These are phyloP conservation scores for Botia almorhae DNA, from an alignment of 2,797 vertebrate genomes.

Conservation along the genomic window DNA sequence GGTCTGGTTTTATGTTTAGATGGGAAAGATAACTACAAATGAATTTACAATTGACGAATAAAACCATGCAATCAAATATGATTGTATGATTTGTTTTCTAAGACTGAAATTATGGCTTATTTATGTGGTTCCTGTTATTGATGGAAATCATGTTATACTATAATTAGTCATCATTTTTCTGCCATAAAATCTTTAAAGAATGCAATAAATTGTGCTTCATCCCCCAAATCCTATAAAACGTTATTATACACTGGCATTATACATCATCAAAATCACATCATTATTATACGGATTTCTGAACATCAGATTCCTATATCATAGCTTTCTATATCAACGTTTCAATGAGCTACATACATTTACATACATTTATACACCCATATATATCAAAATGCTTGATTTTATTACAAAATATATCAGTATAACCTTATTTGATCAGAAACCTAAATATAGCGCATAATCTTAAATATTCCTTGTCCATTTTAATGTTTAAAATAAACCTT, in stretches of 20 bases:
- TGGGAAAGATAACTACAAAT: slow-evolving; percentile 34
- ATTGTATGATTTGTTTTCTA: slow-evolving; percentile 69
- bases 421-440: no score
- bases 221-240: slow-evolving; percentile 59
- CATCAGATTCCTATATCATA: slow-evolving; percentile 27
- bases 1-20: slow-evolving; percentile 24
- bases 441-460: no score
- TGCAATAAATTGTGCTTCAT: slow-evolving; percentile 58
- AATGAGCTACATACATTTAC: no score
- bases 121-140: slow-evolving; percentile 70
- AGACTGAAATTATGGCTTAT: slow-evolving; percentile 71
- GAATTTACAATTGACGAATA: slow-evolving; percentile 65
- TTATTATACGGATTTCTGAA: background rate
- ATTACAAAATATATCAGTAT: no score
- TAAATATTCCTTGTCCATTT: no score
- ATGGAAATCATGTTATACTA: slow-evolving; percentile 71
- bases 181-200: slow-evolving; percentile 66
- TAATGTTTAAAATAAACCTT: no score
- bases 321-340: background rate
- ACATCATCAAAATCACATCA: background rate
- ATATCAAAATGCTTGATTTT: no score
- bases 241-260: slow-evolving; percentile 45
- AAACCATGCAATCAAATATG: slow-evolving; percentile 66
- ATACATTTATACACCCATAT: no score
- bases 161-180: slow-evolving; percentile 69